Base-by-base conservation (phyloP, 2,797 vertebrate genomes). In the Eidolon dupreanum region DNA sequence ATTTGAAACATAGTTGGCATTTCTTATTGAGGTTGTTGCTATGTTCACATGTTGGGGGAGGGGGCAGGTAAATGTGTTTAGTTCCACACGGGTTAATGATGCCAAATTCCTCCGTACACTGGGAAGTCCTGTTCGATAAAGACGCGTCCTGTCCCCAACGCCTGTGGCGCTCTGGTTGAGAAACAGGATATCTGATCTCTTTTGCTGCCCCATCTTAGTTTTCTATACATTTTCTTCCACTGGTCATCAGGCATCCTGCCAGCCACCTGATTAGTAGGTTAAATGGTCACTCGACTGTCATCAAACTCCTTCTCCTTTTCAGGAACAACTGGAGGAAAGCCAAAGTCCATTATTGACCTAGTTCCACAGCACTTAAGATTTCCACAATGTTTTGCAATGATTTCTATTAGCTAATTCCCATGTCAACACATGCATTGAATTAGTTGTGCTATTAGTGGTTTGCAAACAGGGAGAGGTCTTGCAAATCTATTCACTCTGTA, bases 251-350 rank as follows among this genome's bases (percentile, higher is more conserved):
- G 95, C 97, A 90, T 36, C 53, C 63, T 0, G 51, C 97, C 97
- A 97, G 82, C 59, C 20, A 43, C 93, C 89, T 95, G 93, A 97
- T 96, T 79, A 97, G 81, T 57, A 93, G 95, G 94, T 96, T 93
- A 94, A 97, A 88, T 86, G 93, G 87, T 97, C 97, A 97, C 90
- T 96, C 92, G 65, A 19, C 78, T 95, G 92, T 95, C 96, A 96
- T 88, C 85, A 1, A 93, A 95, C 63, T 73, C 91, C 53, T 97
- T 68, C 36, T 96, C 79, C 73, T 49, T 95, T 94, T 93, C 71
- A 92, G 88, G n/a, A 93, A 87, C 59, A 92, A 53, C 71, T 97
- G 96, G 97, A 96, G 89, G 81, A 78, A 79, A 82, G 79, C 97
- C 97, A 97, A 4, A 0, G 20, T 92, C 92, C 93, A 89, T 94